Percentiles rank a stretch among this genome's conserved stretches.
phyloP scores from a whole-genome alignment of 2,797 vertebrate genomes.

The Urosaurus nigricauda region DNA sequence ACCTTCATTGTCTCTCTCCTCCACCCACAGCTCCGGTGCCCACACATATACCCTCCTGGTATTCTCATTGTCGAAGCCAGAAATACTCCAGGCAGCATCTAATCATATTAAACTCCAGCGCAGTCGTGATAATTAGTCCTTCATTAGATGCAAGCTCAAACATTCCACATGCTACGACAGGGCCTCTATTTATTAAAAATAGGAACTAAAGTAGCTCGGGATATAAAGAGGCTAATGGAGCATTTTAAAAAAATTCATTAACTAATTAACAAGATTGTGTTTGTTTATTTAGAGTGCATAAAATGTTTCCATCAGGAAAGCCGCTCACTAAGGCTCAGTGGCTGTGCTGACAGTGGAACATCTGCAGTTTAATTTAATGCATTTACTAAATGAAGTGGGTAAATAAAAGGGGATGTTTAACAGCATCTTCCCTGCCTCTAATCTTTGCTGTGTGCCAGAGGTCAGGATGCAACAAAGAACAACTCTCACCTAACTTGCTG shows the following conservation, averaged over 20 bases:
- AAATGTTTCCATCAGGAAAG: conserved; percentile 78
- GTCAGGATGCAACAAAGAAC: conserved; percentile 62
- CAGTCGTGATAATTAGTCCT: conserved; percentile 45
- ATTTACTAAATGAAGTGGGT: conserved; percentile 77
- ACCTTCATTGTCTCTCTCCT: neutral
- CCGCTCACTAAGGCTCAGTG: conserved; percentile 68
- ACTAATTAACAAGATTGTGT: conserved; percentile 82
- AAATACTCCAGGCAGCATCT: conserved; percentile 40
- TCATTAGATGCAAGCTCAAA: conserved; percentile 55
- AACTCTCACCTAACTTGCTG: conserved; percentile 22
- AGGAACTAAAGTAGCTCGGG: conserved; percentile 60
- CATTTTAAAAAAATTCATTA: conserved; percentile 79
- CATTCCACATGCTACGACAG: conserved; percentile 45
- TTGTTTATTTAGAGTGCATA: conserved; percentile 82
- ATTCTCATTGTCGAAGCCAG: conserved; percentile 46
- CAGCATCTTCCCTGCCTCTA: conserved; percentile 70
- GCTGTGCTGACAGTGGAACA: conserved; percentile 77
- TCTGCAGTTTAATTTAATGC: conserved; percentile 84
- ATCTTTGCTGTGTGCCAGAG: conserved; percentile 67
- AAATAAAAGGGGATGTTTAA: conserved; percentile 75
- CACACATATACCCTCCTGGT: neutral
- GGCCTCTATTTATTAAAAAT: conserved; percentile 73
- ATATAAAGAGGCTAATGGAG: conserved; percentile 73
- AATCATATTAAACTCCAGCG: conserved; percentile 57
- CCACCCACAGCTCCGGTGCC: neutral